Percentiles rank a stretch among this genome's conserved stretches.
Evolutionary conservation across 2,113 vertebrate species (phyloP).

Genomic region (Passerina amoena): DNA sequence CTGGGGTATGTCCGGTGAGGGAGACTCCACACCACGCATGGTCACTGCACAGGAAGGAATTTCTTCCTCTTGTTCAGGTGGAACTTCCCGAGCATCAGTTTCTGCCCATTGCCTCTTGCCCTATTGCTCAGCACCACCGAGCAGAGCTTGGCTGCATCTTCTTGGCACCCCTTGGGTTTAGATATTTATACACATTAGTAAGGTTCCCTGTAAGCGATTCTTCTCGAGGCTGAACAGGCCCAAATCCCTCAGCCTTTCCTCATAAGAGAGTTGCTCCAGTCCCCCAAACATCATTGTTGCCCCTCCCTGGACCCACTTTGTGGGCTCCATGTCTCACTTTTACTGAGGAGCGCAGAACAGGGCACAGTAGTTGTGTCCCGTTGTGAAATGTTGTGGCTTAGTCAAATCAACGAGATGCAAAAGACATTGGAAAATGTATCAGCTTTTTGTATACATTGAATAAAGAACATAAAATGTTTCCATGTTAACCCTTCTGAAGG

Average conservation of each 20-base stretch:
- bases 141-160: background rate
- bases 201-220: background rate
- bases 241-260: background rate
- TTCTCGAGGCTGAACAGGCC: background rate
- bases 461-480: background rate
- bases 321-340: background rate
- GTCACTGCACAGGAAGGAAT: background rate
- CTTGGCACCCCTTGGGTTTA: background rate
- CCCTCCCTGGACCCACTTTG: accelerated
- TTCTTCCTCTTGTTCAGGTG: background rate
- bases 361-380: background rate
- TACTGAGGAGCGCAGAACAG: background rate
- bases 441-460: accelerated
- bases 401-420: too few species aligned
- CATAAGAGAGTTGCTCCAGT: background rate
- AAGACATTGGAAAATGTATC: accelerated
- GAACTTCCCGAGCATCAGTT: background rate
- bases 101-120: background rate
- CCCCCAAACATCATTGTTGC: background rate
- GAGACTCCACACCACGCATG: accelerated
- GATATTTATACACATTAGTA: background rate
- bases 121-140: background rate
- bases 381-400: background rate
- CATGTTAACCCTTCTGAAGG: background rate
- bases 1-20: background rate